Percentiles rank a stretch among this genome's conserved stretches.
phyloP scores from a whole-genome alignment of 2,888 invertebrate genomes.

The Tholera decimalis region DNA sequence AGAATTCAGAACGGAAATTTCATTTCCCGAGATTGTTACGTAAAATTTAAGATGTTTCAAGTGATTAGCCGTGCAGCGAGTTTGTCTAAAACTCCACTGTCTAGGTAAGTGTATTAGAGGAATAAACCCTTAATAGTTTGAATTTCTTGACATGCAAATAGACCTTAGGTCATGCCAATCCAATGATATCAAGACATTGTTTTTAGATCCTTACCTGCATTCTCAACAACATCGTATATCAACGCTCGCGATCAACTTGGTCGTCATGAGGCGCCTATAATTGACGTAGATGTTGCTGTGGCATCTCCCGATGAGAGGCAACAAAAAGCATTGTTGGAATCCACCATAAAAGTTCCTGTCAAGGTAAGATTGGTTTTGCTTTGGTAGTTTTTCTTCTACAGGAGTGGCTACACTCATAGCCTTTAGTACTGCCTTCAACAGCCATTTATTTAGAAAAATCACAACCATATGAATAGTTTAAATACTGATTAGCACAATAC shows the following conservation, averaged over 20 bases:
- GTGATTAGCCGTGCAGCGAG: slow-evolving; percentile 73
- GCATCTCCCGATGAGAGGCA: slow-evolving; percentile 89
- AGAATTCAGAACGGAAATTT: slow-evolving; percentile 38
- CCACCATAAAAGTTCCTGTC: slow-evolving; percentile 90
- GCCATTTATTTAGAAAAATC: too few relatives aligned
- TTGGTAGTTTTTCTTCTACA: neutral
- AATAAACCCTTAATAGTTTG: neutral
- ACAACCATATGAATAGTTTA: too few relatives aligned
- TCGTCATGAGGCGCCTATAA: slow-evolving; percentile 86
- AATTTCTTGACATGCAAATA: neutral
- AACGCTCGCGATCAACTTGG: slow-evolving; percentile 70
- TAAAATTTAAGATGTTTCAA: slow-evolving; percentile 80
- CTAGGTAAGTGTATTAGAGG: slow-evolving; percentile 72
- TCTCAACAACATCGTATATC: slow-evolving; percentile 71
- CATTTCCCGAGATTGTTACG: slow-evolving; percentile 66
- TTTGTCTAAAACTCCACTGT: slow-evolving; percentile 74
- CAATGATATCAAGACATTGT: slow-evolving; percentile 18
- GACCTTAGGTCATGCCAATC: slow-evolving; percentile 6
- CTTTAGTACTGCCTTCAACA: neutral
- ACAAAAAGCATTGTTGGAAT: slow-evolving; percentile 80
- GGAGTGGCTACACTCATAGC: too few relatives aligned
- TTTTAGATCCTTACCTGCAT: slow-evolving; percentile 81
- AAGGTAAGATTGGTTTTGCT: slow-evolving; percentile 80
- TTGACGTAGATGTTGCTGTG: slow-evolving; percentile 88
- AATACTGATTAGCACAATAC: too few relatives aligned